These are phyloP conservation scores for Spheniscus mendiculus DNA, from an alignment of 2,113 vertebrate species.

Conservation along the genomic window DNA sequence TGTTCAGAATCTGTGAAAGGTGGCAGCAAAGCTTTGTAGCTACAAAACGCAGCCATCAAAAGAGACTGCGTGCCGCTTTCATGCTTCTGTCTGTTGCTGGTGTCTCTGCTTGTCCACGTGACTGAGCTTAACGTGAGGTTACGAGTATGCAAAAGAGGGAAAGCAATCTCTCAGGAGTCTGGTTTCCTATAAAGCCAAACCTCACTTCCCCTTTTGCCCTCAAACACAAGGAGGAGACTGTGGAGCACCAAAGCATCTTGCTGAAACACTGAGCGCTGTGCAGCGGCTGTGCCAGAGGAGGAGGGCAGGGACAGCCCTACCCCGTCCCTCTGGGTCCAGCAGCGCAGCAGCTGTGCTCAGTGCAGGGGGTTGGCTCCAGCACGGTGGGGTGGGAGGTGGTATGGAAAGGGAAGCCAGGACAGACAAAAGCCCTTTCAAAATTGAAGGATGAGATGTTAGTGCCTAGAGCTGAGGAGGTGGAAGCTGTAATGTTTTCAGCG, in stretches of 20 bases:
- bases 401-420: neutral
- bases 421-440: no score
- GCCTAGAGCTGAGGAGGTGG: neutral
- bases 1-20: neutral
- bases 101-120: neutral
- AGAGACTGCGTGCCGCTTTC: neutral
- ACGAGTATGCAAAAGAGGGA: neutral
- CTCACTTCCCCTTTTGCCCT: neutral
- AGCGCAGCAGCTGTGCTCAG: neutral
- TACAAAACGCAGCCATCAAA: neutral
- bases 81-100: neutral
- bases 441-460: neutral
- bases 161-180: neutral
- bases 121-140: accelerated
- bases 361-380: neutral
- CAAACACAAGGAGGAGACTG: accelerated
- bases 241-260: accelerated
- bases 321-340: neutral
- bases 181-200: accelerated
- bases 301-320: neutral
- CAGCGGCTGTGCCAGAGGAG: neutral
- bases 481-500: neutral
- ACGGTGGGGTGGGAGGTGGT: accelerated
- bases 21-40: neutral
- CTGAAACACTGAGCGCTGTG: accelerated